Conservation (phyloP, 2,113 vertebrate genomes). For the Toxostoma redivivum region DNA sequence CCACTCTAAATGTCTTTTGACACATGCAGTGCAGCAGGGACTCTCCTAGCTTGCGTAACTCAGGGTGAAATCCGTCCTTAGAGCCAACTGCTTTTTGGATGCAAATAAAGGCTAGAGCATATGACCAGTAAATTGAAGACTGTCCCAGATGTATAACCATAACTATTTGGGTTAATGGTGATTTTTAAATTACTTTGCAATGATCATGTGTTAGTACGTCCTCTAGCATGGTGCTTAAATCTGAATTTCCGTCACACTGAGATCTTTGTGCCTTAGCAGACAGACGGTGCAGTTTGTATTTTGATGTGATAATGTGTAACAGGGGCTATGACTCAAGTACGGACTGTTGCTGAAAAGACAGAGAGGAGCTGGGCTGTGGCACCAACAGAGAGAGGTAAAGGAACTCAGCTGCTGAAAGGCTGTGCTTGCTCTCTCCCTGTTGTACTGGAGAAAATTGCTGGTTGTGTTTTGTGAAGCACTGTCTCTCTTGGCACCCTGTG, state of each 20-base stretch:
- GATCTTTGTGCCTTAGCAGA: not conserved
- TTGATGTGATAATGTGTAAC: not conserved
- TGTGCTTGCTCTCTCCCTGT: accelerated
- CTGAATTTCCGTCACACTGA: not conserved
- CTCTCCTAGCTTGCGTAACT: not conserved
- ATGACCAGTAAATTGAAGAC: not conserved
- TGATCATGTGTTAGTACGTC: not conserved
- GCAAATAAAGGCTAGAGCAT: not conserved
- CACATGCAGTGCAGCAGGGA: not conserved
- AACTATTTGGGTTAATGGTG: not conserved
- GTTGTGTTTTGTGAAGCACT: not conserved
- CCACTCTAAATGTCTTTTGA: not conserved
- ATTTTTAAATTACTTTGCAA: not conserved
- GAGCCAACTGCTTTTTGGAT: not conserved
- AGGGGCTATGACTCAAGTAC: not conserved
- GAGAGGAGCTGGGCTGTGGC: not conserved
- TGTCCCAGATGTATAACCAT: not conserved
- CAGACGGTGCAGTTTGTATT: not conserved
- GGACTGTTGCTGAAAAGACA: not conserved
- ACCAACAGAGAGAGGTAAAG: not conserved
- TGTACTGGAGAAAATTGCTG: not conserved
- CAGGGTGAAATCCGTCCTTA: not conserved
- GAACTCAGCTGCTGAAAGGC: not conserved
- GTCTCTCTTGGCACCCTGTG: not conserved
- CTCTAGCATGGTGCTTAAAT: not conserved